phyloP scores from a whole-genome alignment of 2,113 vertebrate species.

The Ceyx margarethae region DNA sequence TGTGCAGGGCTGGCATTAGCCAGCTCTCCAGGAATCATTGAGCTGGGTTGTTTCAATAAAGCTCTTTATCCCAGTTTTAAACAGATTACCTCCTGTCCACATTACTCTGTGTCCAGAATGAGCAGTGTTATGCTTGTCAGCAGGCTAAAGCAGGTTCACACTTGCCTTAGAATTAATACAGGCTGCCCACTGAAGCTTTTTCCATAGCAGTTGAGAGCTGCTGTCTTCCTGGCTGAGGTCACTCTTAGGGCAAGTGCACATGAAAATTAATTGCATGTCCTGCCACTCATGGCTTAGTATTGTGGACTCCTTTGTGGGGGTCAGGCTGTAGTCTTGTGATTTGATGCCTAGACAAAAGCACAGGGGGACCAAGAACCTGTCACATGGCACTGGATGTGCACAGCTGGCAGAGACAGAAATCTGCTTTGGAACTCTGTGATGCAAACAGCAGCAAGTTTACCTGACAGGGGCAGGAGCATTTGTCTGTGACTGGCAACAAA shows the following conservation, averaged over 20 bases:
- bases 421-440: neutral
- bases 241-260: neutral
- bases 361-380: neutral
- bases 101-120: neutral
- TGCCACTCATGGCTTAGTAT: neutral
- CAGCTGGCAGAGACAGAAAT: neutral
- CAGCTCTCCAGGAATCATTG: neutral
- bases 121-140: neutral
- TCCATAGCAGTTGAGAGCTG: neutral
- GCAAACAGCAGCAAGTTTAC: neutral
- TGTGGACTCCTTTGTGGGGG: neutral
- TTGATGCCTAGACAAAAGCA: neutral
- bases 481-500: neutral
- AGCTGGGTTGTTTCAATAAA: neutral
- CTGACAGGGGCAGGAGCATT: neutral
- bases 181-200: neutral
- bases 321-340: neutral
- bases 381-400: neutral
- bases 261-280: neutral
- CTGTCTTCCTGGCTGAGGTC: neutral
- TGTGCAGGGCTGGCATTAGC: neutral
- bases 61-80: neutral
- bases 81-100: neutral
- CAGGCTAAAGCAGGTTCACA: neutral
- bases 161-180: neutral